Conservation (phyloP, 2,888 invertebrate genomes). For the Cheilosia impressa region DNA sequence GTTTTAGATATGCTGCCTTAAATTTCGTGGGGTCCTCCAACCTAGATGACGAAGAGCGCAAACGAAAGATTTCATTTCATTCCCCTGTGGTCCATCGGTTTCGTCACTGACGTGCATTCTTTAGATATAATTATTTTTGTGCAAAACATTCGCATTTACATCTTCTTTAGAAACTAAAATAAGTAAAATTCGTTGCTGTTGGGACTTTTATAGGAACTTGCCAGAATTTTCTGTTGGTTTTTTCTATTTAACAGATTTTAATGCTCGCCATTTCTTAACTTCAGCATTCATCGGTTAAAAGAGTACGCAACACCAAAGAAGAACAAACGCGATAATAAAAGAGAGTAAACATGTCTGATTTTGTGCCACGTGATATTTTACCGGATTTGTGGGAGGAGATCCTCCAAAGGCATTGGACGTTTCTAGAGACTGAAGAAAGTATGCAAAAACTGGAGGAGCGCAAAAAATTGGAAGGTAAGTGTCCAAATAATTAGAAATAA, state of each 20-base stretch:
- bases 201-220: no score
- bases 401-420: conserved; percentile 90
- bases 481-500: neutral
- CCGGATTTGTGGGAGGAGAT: conserved; percentile 89
- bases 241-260: neutral
- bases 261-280: neutral
- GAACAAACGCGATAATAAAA: conserved; percentile 48
- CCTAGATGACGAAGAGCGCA: no score
- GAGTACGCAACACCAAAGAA: conserved; percentile 50
- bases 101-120: no score
- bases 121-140: no score
- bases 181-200: no score
- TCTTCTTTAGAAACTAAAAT: no score
- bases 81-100: no score
- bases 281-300: conserved; percentile 19
- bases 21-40: no score
- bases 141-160: no score
- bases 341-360: conserved; percentile 81
- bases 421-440: conserved; percentile 91
- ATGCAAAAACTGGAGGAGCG: conserved; percentile 90
- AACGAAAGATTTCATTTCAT: no score
- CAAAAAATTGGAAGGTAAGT: conserved; percentile 90
- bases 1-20: no score
- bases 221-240: no score
- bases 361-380: conserved; percentile 83